These are phyloP conservation scores for Megaceryle torquata DNA, from an alignment of 2,113 vertebrate species.

Conservation along the genomic window DNA sequence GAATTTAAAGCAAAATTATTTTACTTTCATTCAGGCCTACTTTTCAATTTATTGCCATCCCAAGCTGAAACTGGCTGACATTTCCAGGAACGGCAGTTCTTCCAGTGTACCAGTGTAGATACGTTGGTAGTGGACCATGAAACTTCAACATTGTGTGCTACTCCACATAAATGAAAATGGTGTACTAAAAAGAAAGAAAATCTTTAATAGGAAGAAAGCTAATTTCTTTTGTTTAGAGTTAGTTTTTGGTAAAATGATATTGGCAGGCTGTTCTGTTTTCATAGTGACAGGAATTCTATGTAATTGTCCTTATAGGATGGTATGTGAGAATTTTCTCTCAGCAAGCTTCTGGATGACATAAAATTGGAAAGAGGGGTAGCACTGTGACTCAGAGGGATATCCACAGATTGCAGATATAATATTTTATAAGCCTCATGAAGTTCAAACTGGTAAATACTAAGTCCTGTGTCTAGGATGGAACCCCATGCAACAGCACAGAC, in stretches of 20 bases:
- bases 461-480: background rate
- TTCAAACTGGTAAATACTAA: background rate
- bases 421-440: background rate
- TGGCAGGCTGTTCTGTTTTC: background rate
- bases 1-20: background rate
- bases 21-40: background rate
- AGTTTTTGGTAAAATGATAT: background rate
- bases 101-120: background rate
- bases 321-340: background rate
- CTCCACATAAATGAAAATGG: background rate
- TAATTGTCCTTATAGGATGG: background rate
- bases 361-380: background rate
- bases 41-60: background rate
- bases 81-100: background rate
- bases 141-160: background rate
- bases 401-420: background rate
- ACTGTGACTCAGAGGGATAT: background rate
- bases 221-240: background rate
- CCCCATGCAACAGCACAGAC: background rate
- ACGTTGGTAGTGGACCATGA: background rate
- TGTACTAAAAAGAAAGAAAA: background rate
- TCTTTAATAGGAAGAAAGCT: background rate
- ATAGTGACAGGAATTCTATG: background rate
- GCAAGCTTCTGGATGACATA: background rate
- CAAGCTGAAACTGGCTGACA: background rate